Evolutionary conservation across 2,113 vertebrate genomes (phyloP).

Genomic region (Stegastes partitus): DNA sequence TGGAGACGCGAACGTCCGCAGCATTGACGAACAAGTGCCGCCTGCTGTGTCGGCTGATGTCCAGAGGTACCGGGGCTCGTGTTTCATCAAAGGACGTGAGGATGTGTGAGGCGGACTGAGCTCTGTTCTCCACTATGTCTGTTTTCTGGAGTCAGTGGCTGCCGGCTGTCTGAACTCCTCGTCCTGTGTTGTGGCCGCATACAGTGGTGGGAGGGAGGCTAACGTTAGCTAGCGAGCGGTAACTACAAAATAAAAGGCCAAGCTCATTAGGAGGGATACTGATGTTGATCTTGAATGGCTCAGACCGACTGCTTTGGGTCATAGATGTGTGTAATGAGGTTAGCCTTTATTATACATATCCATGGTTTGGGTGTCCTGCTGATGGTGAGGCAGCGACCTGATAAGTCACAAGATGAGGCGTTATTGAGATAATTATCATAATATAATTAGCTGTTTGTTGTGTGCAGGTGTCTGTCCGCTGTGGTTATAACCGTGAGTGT

Average conservation of each 20-base stretch:
- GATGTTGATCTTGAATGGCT: too few relatives aligned
- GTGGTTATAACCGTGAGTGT: neutral
- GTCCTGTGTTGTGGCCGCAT: too few relatives aligned
- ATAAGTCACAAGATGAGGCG: too few relatives aligned
- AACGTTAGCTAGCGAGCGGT: neutral
- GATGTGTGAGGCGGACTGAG: too few relatives aligned
- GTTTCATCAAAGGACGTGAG: neutral
- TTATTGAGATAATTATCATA: too few relatives aligned
- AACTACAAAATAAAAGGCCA: too few relatives aligned
- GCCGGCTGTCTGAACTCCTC: neutral
- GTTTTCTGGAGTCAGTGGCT: neutral
- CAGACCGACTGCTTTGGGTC: too few relatives aligned
- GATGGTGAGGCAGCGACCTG: neutral
- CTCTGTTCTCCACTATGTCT: accelerated
- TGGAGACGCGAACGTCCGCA: slow-evolving; percentile 2
- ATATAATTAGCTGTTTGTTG: neutral
- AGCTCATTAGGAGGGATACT: too few relatives aligned
- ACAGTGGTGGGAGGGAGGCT: neutral
- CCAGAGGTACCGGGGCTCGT: slow-evolving; percentile 30
- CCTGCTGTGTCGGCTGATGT: slow-evolving; percentile 7
- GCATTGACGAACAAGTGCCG: neutral
- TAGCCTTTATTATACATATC: too few relatives aligned
- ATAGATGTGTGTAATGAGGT: too few relatives aligned
- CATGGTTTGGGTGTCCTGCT: neutral
- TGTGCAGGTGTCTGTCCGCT: neutral